Evolutionary conservation across 1,140 invertebrate species (phyloP), one percentile per base, ranked within the genome.

Genomic region (Zophobas atratus): DNA sequence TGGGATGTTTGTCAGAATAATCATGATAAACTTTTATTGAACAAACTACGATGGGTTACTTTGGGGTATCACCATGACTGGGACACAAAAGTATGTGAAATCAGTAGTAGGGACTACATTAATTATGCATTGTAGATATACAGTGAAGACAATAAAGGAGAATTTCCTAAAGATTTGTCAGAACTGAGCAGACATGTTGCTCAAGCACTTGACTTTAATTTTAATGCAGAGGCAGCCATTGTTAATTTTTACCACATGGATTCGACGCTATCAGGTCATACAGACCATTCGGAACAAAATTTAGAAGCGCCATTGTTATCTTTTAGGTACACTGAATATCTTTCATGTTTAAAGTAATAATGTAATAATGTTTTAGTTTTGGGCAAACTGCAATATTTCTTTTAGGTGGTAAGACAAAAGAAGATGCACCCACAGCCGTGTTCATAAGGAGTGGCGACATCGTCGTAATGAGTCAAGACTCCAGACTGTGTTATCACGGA

Each of bases 11-110:
- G 80, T 51, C 82, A 87, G 75, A 67, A 82, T 60, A 84, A 84
- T 79, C 77, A 81, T 39, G 83, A 87, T 67, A 82, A 84, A 8
- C 81, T 86, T 43, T 77, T 91, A 32, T 84, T 88, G 70, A 89
- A 89, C 72, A 95, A 95, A 85, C 88, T 98, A 73, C 88, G 97
- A 83, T 99, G 97, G 97, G 91, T 93, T 8, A 98, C 97, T 1
- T 86, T 98, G 43, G 97, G 97, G 32, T 98, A 98, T 86, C 97
- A 99, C 87, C 96, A 99, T 86, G 92, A 98, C 87, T 98, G 97
- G 97, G 92, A 97, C 83, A 95, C 95, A 55, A 98, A 98, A 90
- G 90, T 95, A 88, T 76, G 39, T 49, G 32, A 71, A n/a, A 60
- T 20, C 39, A 75, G 3, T 4, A 39, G 32, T 71, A 6, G n/a